Conservation (phyloP, 2,888 invertebrate species). For the Pollenia labialis region DNA sequence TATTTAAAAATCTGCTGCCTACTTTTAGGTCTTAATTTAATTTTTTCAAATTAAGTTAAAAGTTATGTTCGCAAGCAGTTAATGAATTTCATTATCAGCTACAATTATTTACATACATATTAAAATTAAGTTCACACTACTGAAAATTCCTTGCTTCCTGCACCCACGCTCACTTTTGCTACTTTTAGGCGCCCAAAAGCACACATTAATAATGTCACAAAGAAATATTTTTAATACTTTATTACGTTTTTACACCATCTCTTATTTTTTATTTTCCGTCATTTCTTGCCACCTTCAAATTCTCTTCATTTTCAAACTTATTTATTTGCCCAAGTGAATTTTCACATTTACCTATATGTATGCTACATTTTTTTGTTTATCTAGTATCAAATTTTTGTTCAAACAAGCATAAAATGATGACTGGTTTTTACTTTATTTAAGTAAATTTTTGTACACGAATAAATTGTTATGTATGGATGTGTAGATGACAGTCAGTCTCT, state of each 20-base stretch:
- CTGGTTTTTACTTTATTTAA: conserved; percentile 39
- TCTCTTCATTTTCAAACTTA: neutral
- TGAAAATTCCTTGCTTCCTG: neutral
- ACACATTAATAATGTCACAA: conserved; percentile 56
- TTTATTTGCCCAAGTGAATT: conserved; percentile 8
- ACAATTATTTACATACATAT: neutral
- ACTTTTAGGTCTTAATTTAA: too few species aligned
- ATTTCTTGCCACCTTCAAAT: conserved; percentile 38
- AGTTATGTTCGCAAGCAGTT: too few species aligned
- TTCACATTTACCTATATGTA: neutral
- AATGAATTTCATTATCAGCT: too few species aligned
- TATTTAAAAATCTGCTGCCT: too few species aligned
- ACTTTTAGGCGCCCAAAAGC: conserved; percentile 50
- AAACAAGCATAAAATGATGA: conserved; percentile 58
- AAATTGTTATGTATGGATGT: neutral
- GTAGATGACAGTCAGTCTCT: neutral
- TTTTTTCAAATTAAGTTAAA: too few species aligned
- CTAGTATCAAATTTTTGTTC: conserved; percentile 42
- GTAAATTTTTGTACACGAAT: conserved; percentile 5
- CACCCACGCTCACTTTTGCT: neutral
- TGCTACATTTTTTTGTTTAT: neutral
- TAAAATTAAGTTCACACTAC: conserved; percentile 13
- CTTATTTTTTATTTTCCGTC: conserved; percentile 5
- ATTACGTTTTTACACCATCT: conserved; percentile 63
- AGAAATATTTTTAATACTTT: conserved; percentile 66